Conservation (phyloP, 2,113 vertebrate genomes). For the Litocranius walleri region DNA sequence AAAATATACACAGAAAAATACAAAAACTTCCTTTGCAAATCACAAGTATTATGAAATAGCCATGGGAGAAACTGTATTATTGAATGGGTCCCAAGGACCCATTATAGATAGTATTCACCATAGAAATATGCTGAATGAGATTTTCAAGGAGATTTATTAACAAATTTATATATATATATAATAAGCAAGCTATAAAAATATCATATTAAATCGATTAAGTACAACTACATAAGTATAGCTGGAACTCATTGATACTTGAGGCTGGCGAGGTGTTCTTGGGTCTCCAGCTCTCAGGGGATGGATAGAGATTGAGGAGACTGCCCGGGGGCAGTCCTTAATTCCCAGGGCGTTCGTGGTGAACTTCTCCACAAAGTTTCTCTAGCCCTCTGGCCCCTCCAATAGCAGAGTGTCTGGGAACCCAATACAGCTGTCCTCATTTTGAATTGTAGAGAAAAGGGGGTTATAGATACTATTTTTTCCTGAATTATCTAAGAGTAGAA, state of each 20-base stretch:
- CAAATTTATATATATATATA: not conserved
- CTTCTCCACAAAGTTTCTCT: not conserved
- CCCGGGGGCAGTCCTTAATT: not conserved
- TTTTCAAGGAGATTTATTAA: not conserved
- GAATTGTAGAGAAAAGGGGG: not conserved
- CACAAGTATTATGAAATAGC: slow-evolving; percentile 16
- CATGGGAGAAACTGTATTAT: not conserved
- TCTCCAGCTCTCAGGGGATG: not conserved
- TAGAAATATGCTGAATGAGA: not conserved
- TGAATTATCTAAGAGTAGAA: not conserved
- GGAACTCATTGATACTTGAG: not conserved
- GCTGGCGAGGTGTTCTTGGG: not conserved
- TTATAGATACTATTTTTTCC: not conserved
- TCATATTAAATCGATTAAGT: not conserved
- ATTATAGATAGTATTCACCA: not conserved
- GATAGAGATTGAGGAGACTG: not conserved
- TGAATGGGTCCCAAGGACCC: not conserved
- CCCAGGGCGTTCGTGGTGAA: not conserved
- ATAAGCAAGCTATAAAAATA: not conserved
- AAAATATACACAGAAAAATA: not conserved
- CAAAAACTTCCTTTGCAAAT: not conserved
- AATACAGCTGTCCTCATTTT: not conserved
- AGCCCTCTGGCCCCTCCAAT: not conserved
- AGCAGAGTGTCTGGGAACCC: not conserved
- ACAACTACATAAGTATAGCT: not conserved